Conservation (phyloP, 2,113 vertebrate species). For the sheep (Ovis aries) region DNA sequence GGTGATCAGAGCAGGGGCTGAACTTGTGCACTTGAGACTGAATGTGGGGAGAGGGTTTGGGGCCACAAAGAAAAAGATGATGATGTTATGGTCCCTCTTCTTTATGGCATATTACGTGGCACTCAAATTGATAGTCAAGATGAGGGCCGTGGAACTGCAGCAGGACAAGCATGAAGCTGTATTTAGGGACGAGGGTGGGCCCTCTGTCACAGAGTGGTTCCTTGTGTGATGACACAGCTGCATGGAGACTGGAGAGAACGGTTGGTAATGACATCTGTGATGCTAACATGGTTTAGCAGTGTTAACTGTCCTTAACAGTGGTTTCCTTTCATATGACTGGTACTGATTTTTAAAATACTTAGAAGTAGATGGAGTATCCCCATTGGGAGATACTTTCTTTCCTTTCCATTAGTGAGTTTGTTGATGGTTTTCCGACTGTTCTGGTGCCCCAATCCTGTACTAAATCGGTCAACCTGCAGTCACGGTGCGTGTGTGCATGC, state of each 20-base stretch:
- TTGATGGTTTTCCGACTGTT: not conserved
- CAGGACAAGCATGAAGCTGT: not conserved
- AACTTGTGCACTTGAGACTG: not conserved
- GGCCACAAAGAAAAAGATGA: not conserved
- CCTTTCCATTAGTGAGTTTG: not conserved
- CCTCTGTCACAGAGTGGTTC: not conserved
- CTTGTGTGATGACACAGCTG: too few species aligned
- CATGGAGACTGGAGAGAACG: accelerated
- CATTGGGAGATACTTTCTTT: not conserved
- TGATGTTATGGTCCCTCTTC: not conserved
- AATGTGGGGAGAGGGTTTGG: not conserved
- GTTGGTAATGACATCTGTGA: too few species aligned
- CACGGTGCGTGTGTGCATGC: not conserved
- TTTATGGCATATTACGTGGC: not conserved
- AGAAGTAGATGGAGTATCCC: not conserved
- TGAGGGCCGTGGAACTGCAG: not conserved
- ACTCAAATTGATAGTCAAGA: not conserved
- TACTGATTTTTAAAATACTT: not conserved
- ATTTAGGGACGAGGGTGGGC: not conserved
- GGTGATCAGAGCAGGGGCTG: not conserved
- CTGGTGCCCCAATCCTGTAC: not conserved
- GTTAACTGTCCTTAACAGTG: not conserved
- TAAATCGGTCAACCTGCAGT: not conserved
- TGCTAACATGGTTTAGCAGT: not conserved
- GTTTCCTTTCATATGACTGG: not conserved